Evolutionary conservation across 2,113 vertebrate species (phyloP).

Genomic region (Centrocercus urophasianus): DNA sequence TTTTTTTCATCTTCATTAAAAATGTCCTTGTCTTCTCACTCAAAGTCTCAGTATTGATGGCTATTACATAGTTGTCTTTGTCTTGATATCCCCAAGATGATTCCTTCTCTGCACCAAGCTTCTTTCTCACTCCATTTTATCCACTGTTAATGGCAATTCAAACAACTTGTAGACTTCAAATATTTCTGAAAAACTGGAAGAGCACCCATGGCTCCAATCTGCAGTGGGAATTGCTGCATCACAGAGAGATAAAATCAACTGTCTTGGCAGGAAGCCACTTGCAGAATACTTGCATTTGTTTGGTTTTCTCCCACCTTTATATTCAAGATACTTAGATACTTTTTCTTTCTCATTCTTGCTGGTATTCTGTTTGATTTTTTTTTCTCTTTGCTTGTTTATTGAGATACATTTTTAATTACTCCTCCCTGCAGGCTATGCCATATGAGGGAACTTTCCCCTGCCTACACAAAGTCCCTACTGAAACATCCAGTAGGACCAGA

Average conservation of each 20-base stretch:
- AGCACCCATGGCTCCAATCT: conserved; percentile 2
- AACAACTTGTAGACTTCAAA: conserved; percentile 27
- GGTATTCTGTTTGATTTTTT: neutral
- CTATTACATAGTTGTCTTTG: neutral
- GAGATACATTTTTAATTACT: neutral
- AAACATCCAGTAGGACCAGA: neutral
- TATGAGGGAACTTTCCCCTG: neutral
- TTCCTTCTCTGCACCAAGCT: neutral
- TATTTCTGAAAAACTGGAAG: conserved; percentile 22
- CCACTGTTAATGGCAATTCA: neutral
- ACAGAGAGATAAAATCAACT: conserved; percentile 41
- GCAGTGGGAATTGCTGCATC: neutral
- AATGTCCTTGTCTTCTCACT: neutral
- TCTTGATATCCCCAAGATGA: neutral
- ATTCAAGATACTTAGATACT: neutral
- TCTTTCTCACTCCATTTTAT: neutral
- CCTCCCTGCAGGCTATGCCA: neutral
- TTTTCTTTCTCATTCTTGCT: neutral
- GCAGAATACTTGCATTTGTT: conserved; percentile 23
- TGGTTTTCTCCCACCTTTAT: neutral
- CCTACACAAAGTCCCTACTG: neutral
- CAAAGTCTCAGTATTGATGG: neutral
- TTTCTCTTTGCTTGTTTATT: neutral
- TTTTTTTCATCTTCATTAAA: neutral
- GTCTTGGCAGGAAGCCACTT: conserved; percentile 36